Evolutionary conservation across 64 coral and sea anemone genomes (phyloP), one percentile per base, ranked within the genome.

Genomic region (Porites australiensis): DNA sequence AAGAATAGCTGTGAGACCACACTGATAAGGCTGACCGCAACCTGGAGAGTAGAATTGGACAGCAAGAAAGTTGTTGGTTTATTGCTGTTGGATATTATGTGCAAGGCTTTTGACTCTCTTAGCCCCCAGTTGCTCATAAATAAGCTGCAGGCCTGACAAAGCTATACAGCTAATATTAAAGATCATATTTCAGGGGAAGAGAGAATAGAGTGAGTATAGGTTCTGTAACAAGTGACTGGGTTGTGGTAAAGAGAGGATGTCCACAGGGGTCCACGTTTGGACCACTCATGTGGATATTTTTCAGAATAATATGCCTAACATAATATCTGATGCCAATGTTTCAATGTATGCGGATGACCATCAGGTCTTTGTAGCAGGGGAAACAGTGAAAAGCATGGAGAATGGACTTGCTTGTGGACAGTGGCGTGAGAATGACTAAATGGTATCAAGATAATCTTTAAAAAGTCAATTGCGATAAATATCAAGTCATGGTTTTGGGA

Each of bases 41-140:
- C 86, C 58, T 87, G 83, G 83, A 47, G 82, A 87, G 59, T 59
- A 87, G 77, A 64, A 23, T 66, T 86, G 72, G 91, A 87, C 43
- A 87, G 75, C 54, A 87, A 74, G 72, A 67, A 93, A 50, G 64
- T 74, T 75, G 60, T 71, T 13, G 66, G 37, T 73, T 54, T 61
- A 72, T 58, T 85, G 16, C 19, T 37, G 61, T 74, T 47, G 51
- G 70, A 85, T 37, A 44, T 86, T n/a, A n/a, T n/a, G 61, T 86
- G 69, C 23, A 58, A 86, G 57, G 48, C 72, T 54, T 85, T 86
- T 86, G 90, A 92, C 58, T 86, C 90, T 85, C n/a, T n/a, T 74
- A 73, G 60, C 9, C 80, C 72, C 58, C 27, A 59, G 27, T 2
- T 91, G 44, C 50, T 91, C 51, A 44, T 91, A 6, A 79, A 77